Base-by-base conservation (phyloP, 1,140 invertebrate species). In the Bombus balteatus region DNA sequence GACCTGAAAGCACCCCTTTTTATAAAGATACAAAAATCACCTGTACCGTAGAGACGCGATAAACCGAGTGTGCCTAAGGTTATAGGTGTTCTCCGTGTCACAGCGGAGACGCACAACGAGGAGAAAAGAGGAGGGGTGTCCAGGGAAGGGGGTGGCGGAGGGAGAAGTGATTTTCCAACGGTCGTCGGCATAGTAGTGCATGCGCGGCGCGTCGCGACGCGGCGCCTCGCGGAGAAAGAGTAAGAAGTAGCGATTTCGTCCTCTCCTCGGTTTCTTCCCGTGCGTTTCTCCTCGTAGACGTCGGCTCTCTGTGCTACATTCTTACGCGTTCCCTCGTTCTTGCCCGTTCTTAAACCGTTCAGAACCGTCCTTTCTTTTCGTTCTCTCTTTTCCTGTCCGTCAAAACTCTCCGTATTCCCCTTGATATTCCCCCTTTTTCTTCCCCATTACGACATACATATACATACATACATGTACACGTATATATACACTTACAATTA, bases 171-270 rank as follows among this genome's bases (percentile, higher is more conserved):
- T 72, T 80, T 79, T 71, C 83, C 53, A 37, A 71, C 83, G 83
- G 76, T 71, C 47, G 66, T 78, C 82, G 66, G 75, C 75, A 78
- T 78, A 70, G 75, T 59, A 80, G 83, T 84, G 83, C 83, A 84
- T 84, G 83, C 83, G 83, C 83, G 82, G 74, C 82, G 82, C 82
- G 74, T 77, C 62, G 47, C 43, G 81, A 75, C 71, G 73, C 75
- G 62, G 62, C 74, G 65, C 65, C 47, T 84, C 82, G 75, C 82
- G 82, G 59, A 39, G 81, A 83, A 74, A 83, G 41, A 83, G 81
- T 76, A 76, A 83, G 72, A 76, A 72, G 59, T 39, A 66, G 72
- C 43, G 41, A 76, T 76, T 66, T 77, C 32, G 72, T 75, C 34
- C 73, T 77, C 47, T 34, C 47, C 75, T 84, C 65, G 76, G 65